phyloP scores from a whole-genome alignment of 2,113 vertebrate species.

The Patagioenas fasciata region DNA sequence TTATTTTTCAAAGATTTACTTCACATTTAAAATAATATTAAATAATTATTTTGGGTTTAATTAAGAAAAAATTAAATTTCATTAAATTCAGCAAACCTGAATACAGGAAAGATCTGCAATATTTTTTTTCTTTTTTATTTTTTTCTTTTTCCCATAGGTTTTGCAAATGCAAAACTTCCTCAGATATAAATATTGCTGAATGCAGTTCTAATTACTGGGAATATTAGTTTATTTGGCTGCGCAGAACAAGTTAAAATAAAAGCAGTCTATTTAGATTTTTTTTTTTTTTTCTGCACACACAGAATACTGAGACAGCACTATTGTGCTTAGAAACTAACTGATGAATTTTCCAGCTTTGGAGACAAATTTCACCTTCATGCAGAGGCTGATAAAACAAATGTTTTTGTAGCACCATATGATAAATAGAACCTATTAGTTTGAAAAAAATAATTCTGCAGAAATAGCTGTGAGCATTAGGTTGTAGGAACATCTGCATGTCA shows the following conservation, averaged over 20 bases:
- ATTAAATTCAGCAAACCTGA: background rate
- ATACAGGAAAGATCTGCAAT: background rate
- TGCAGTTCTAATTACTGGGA: conserved; percentile 28
- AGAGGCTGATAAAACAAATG: conserved; percentile 49
- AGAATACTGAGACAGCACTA: background rate
- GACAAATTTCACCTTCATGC: conserved; percentile 38
- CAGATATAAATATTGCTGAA: background rate
- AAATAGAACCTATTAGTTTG: conserved; percentile 59
- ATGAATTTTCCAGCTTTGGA: conserved; percentile 17
- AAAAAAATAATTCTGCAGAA: conserved; percentile 66
- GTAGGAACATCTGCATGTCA: conserved; percentile 27
- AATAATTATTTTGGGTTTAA: background rate
- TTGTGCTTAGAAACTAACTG: background rate
- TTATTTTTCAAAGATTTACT: background rate
- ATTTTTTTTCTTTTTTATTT: no score
- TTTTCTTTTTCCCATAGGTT: background rate
- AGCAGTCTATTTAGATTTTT: background rate
- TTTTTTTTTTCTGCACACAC: background rate
- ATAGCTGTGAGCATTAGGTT: conserved; percentile 8
- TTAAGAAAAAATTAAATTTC: background rate
- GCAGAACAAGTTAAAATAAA: background rate
- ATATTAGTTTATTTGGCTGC: background rate
- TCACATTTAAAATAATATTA: background rate
- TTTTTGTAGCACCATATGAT: conserved; percentile 20
- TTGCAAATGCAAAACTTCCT: conserved; percentile 21